Evolutionary conservation across 2,113 vertebrate genomes (phyloP).

Genomic region (Oreochromis tanganicae): DNA sequence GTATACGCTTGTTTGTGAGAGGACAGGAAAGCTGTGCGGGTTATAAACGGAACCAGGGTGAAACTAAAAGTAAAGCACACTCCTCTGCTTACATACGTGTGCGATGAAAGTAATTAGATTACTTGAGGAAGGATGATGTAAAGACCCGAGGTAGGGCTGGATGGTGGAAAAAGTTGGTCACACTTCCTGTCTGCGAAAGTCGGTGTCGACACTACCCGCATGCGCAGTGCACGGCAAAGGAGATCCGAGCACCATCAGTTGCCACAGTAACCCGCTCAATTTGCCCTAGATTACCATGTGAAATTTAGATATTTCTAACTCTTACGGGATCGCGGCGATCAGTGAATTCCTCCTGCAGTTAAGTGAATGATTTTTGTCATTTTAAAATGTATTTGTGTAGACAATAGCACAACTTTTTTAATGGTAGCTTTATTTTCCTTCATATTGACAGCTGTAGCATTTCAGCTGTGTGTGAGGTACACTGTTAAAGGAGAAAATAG

Average conservation of each 20-base stretch:
- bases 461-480: not conserved
- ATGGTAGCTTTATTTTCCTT: not conserved
- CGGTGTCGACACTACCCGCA: constrained; percentile 14
- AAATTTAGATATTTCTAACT: not conserved
- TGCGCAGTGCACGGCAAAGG: not conserved
- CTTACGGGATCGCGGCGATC: not conserved
- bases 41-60: not conserved
- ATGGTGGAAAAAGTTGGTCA: constrained; percentile 46
- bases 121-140: not conserved
- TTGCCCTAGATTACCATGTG: not conserved
- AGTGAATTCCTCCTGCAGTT: not conserved
- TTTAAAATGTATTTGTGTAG: not conserved
- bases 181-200: constrained; percentile 46
- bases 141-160: not conserved
- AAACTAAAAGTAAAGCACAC: not conserved
- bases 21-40: not conserved
- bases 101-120: not conserved
- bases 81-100: not conserved
- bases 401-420: not conserved
- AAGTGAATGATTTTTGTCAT: not conserved
- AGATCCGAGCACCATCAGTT: constrained; percentile 18
- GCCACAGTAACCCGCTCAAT: not conserved
- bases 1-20: not conserved
- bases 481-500: not conserved
- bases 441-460: not conserved